A percentile compares a stretch with the other conserved stretches of the same genome.
Conservation (phyloP, 1,140 invertebrate genomes). For the Periplaneta americana region DNA sequence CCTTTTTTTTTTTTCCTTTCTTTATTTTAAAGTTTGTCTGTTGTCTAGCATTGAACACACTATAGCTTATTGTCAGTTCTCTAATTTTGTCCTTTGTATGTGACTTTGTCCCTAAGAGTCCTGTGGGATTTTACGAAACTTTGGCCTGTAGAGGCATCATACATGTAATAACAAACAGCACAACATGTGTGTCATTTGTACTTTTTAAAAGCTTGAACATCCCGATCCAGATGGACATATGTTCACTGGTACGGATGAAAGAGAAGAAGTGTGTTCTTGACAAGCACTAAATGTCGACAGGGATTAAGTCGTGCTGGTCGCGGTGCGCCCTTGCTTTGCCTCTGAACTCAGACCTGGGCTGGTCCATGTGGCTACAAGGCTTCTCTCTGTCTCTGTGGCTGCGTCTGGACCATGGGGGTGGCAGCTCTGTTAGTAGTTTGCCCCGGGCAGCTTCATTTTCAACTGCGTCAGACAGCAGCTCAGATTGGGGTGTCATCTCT, state of each 20-base stretch:
- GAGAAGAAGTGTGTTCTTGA: not conserved
- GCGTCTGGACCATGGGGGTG: conserved; percentile 35
- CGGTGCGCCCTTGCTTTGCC: conserved; percentile 42
- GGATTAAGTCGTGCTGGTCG: conserved; percentile 45
- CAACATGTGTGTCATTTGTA: too few species aligned
- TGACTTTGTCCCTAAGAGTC: too few species aligned
- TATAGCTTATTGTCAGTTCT: too few species aligned
- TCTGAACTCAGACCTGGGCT: conserved; percentile 43
- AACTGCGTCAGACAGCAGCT: conserved; percentile 32
- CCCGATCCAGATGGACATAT: too few species aligned
- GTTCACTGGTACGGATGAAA: not conserved
- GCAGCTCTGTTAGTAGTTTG: not conserved
- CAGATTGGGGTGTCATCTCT: conserved; percentile 40
- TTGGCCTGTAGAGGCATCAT: too few species aligned
- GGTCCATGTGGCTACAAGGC: conserved; percentile 55
- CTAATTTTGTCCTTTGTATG: too few species aligned
- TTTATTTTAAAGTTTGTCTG: too few species aligned
- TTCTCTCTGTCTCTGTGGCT: conserved; percentile 51
- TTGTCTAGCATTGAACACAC: too few species aligned
- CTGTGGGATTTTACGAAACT: too few species aligned
- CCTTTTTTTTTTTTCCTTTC: too few species aligned
- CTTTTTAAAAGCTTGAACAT: too few species aligned
- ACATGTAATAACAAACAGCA: too few species aligned
- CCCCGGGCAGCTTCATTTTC: not conserved
- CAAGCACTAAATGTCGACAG: conserved; percentile 8